Evolutionary conservation across 1,140 invertebrate genomes (phyloP).

Genomic region (Steinernema khuongi): DNA sequence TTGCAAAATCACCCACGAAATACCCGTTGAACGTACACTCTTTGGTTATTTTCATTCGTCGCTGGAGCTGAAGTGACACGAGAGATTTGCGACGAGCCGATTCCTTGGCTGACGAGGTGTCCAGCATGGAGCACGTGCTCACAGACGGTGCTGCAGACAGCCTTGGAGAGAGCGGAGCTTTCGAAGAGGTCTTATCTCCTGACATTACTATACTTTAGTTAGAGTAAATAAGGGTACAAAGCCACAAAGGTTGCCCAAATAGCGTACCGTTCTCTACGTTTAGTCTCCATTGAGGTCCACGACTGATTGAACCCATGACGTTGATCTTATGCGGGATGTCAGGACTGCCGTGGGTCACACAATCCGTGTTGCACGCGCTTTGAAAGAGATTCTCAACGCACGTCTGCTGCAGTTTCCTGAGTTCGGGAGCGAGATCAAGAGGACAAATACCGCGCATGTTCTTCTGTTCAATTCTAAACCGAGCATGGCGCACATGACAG

Average conservation of each 20-base stretch:
- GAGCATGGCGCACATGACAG: background rate
- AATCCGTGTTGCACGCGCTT: constrained; percentile 26
- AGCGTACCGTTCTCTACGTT: constrained; percentile 4
- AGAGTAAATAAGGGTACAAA: constrained; percentile 16
- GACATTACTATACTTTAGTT: constrained; percentile 29
- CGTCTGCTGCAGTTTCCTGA: constrained; percentile 53
- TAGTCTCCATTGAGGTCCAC: constrained; percentile 1
- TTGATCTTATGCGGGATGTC: background rate
- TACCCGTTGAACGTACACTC: constrained; percentile 44
- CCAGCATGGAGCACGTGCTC: constrained; percentile 55
- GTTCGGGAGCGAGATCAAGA: constrained; percentile 55
- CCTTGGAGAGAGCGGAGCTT: constrained; percentile 55
- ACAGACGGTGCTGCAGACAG: constrained; percentile 57
- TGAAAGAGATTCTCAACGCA: constrained; percentile 57
- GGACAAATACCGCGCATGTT: constrained; percentile 58
- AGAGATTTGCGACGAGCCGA: constrained; percentile 52
- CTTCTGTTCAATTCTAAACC: constrained; percentile 53
- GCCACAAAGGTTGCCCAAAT: background rate
- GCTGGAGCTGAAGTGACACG: constrained; percentile 53
- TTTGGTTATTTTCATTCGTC: constrained; percentile 51
- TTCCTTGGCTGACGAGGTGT: constrained; percentile 53
- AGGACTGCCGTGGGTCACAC: background rate
- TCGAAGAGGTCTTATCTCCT: constrained; percentile 43
- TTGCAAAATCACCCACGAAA: background rate
- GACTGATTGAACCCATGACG: background rate